Base-by-base conservation (phyloP, 2,113 vertebrate genomes). In the Atherinomorus stipes region DNA sequence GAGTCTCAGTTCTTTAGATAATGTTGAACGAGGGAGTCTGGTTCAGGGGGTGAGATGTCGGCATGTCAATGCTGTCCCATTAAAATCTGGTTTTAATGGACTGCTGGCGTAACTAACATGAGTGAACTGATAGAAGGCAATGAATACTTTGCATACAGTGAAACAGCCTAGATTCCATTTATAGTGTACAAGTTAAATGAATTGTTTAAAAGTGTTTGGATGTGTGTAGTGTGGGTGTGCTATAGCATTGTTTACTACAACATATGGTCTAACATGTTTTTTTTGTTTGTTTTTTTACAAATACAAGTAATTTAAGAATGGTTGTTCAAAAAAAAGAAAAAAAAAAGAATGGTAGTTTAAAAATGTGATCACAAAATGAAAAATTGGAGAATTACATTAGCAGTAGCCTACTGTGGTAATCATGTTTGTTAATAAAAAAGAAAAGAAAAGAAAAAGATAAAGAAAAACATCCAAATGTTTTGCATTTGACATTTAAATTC, bases 11-110 rank as follows among this genome's bases (percentile, higher is more conserved):
- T 73, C 71, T 85, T 78, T 83, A 84, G 90, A 86, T 89, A 74
- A 85, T 81, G 85, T 76, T 84, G 78, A 79, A 88, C 80, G 78
- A 66, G 65, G 58, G 37, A 81, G 59, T 76, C 75, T 67, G 38
- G 45, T n/a, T 61, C 3, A 12, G 34, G 50, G 51, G 51, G 15
- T 64, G 64, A 53, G 53, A 42, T 9, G n/a, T 12, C 31, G 50
- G 38, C 19, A 71, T 52, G 59, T 76, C 57, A 50, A 60, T 71
- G 53, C 62, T 58, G n/a, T 70, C 44, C 12, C 44, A 38, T 34
- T 59, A 21, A 61, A 31, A 16, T 40, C 45, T 28, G 56, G 34
- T n/a, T 42, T 76, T 44, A 65, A 31, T 13, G 50, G 54, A 57
- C 31, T 56, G 65, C 76, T 63, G 78, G 71, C 47, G 49, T 0